Conservation (phyloP, 1,140 invertebrate genomes). For the Pectinophora gossypiella region DNA sequence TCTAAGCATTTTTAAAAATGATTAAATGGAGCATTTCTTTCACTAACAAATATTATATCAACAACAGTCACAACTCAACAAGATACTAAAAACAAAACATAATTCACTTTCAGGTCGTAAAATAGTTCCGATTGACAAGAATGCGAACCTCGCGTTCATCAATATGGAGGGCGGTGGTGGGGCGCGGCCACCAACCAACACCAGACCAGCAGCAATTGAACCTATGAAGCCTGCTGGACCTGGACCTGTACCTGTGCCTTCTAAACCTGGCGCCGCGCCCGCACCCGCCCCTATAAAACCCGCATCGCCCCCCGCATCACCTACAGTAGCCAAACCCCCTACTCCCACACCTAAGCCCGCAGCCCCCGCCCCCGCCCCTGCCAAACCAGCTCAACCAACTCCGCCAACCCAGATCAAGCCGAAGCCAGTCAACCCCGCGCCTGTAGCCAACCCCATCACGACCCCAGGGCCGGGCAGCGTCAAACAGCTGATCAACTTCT, state of each 20-base stretch:
- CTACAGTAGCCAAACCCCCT: not conserved
- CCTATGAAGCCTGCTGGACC: not conserved
- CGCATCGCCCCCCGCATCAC: not conserved
- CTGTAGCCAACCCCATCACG: conserved; percentile 35
- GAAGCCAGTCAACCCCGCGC: conserved; percentile 46
- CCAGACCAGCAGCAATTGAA: conserved; percentile 3
- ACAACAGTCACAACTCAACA: too few relatives aligned
- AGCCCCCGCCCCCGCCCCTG: not conserved
- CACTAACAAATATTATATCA: too few relatives aligned
- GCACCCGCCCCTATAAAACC: not conserved
- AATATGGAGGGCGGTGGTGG: conserved; percentile 54
- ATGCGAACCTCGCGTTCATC: conserved; percentile 65
- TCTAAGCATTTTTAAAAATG: too few relatives aligned
- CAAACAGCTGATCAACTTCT: conserved; percentile 57
- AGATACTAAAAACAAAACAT: too few relatives aligned
- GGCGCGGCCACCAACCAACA: conserved; percentile 8
- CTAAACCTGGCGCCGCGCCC: conserved; percentile 10
- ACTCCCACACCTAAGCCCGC: conserved; percentile 12
- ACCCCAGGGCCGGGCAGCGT: conserved; percentile 63
- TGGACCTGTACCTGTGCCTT: not conserved
- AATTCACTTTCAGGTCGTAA: conserved; percentile 49
- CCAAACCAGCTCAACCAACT: conserved; percentile 7
- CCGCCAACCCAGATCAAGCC: conserved; percentile 34
- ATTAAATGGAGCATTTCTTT: too few relatives aligned
- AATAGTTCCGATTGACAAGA: conserved; percentile 48